Percentiles rank a stretch among this genome's conserved stretches.
Evolutionary conservation across 2,113 vertebrate genomes (phyloP).

Genomic region (Conger conger): DNA sequence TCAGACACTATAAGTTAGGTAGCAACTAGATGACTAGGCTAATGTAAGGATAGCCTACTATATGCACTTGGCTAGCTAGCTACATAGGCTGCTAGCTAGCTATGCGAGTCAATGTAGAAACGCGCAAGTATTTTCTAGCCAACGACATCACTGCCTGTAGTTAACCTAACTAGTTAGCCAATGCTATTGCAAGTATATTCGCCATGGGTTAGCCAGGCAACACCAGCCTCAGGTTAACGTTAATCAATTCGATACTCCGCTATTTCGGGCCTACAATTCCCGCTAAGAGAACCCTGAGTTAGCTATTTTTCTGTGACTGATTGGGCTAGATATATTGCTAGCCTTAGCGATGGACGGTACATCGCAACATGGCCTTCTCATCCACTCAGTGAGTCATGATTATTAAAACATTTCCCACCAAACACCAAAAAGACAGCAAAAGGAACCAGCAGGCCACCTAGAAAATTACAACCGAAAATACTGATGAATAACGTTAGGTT

Average conservation of each 20-base stretch:
- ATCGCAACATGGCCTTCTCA: not conserved
- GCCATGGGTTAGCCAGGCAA: not conserved
- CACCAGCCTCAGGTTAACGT: not conserved
- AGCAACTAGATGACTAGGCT: too few species aligned
- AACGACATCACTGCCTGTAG: not conserved
- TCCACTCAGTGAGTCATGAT: constrained; percentile 23
- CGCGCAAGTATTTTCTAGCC: not conserved
- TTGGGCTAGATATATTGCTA: not conserved
- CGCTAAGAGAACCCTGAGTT: not conserved
- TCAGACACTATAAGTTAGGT: too few species aligned
- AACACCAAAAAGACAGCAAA: not conserved
- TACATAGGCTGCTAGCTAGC: not conserved
- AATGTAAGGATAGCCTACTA: too few species aligned
- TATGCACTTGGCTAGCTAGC: not conserved
- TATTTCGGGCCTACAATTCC: not conserved
- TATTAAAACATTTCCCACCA: constrained; percentile 15
- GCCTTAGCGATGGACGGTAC: not conserved
- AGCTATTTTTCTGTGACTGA: not conserved
- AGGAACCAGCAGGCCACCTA: not conserved
- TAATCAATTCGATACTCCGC: not conserved
- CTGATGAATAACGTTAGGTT: not conserved
- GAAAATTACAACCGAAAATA: not conserved
- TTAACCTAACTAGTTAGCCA: not conserved
- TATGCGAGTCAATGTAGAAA: not conserved
- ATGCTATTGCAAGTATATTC: not conserved